Base-by-base conservation (phyloP, 2,113 vertebrate genomes). In the Lamprotornis superbus region DNA sequence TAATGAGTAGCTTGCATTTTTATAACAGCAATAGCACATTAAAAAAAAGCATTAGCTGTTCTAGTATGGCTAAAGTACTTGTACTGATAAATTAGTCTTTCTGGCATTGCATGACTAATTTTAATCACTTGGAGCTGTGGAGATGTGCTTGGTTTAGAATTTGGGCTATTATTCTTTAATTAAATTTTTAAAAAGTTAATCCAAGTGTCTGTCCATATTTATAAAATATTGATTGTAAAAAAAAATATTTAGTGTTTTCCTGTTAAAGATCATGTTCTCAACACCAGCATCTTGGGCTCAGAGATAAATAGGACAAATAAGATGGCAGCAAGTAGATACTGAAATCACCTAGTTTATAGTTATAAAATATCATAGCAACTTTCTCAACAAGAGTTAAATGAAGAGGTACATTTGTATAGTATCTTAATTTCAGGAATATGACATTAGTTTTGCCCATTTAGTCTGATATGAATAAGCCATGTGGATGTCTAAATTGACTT, bases 1-100 rank as follows among this genome's bases (percentile, higher is more conserved):
- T 95, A 96, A 95, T 90, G 76, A 91, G 64, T 92, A 74, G 33
- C 61, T 93, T 96, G 55, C 47, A 88, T 89, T 97, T 97, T 97
- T 88, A 88, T 79, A 95, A 92, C 42, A 95, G 74, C 39, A 89
- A 92, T 53, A 89, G 7, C 57, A 19, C 91, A 79, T 95, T 93
- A 68, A 87, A 92, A 77, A 81, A 94, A 92, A 92, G 3, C 33
- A 78, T 96, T 95, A 96, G 39, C 49, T 84, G 18, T 61, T 86
- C 42, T 50, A 47, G 12, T 57, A 70, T 53, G 40, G 19, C 60
- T 83, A 39, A 56, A 59, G 35, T 79, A 57, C 14, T 40, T 91
- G 20, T 92, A 52, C 71, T 68, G 71, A 71, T 55, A 92, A 93
- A 92, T 92, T 53, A 95, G 70, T 74, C 69, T 73, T 76, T n/a